Evolutionary conservation across 2,797 vertebrate species (phyloP), one percentile per base, ranked within the genome.

Genomic region (Aldrovandia affinis): DNA sequence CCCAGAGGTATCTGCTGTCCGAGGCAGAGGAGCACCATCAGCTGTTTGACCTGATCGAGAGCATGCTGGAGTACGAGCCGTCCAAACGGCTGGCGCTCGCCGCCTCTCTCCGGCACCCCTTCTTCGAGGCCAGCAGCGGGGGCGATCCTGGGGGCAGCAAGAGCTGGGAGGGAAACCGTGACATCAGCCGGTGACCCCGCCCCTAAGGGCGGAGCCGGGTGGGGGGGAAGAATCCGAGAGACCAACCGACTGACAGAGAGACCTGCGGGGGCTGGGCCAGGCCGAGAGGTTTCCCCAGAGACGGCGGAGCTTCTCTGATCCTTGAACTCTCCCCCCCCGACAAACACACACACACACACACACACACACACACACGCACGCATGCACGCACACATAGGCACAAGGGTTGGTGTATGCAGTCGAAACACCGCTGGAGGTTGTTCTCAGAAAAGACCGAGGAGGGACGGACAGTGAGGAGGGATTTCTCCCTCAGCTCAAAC

Each of bases 31-130:
- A 99, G 47, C 98, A 99, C 88, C 96, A 97, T 89, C 96, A 95
- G 87, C 93, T 99, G 5, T 97, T 99, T 28, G 93, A 97, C 88
- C 95, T 99, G 87, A 91, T 99, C n/a, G 97, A 97, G 92, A 94
- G 89, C 88, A 96, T 98, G 97, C 88, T 99, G 92, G 96, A 97
- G 83, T 99, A 98, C 0, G 97, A 99, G 83, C 97, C 98, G 0
- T 94, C 96, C 54, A 96, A 96, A 52, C 96, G 98, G 9, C 87
- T 96, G 88, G 92, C 95, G 50, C 95, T 98, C 39, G 92, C 94
- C 0, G 95, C 97, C 39, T 95, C 95, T 20, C 93, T 98, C 81
- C 90, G 92, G 63, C 97, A 99, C 42, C 96, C 97, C 0, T 99
- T 98, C 94, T 98, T 99, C 52, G 75, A 78, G 59, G 33, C 36